A percentile compares a stretch with the other conserved stretches of the same genome.
Evolutionary conservation across 2,888 invertebrate species (phyloP).

Genomic region (Bruchidius siliquastri): DNA sequence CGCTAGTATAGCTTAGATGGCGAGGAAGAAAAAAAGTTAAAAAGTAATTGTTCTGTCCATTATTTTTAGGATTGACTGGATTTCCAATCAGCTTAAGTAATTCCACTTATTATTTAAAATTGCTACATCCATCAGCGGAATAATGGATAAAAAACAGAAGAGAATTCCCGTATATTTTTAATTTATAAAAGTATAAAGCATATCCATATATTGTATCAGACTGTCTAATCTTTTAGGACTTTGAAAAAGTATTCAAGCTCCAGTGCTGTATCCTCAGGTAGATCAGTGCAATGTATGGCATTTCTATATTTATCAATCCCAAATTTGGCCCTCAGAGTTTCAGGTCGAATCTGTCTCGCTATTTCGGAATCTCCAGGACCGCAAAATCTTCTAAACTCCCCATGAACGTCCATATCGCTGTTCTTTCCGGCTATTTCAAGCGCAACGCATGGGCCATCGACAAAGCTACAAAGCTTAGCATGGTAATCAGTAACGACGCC

Average conservation of each 20-base stretch:
- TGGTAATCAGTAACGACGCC: slow-evolving; percentile 73
- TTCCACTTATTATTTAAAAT: too few species aligned
- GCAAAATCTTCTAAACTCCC: slow-evolving; percentile 70
- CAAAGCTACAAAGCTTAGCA: slow-evolving; percentile 79
- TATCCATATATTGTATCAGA: neutral
- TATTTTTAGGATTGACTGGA: too few species aligned
- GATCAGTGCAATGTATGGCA: slow-evolving; percentile 90
- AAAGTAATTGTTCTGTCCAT: too few species aligned
- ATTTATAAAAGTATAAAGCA: neutral
- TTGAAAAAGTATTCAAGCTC: slow-evolving; percentile 82
- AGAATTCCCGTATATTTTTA: neutral
- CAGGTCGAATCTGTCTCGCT: slow-evolving; percentile 76
- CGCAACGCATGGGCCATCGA: slow-evolving; percentile 81
- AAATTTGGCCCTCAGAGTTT: slow-evolving; percentile 78
- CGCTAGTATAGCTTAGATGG: too few species aligned
- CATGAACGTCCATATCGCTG: slow-evolving; percentile 54
- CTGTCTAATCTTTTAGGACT: slow-evolving; percentile 48
- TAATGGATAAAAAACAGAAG: neutral
- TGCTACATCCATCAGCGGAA: too few species aligned
- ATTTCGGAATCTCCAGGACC: slow-evolving; percentile 90
- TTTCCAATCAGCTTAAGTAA: too few species aligned
- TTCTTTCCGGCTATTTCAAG: slow-evolving; percentile 72
- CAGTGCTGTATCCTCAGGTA: slow-evolving; percentile 78
- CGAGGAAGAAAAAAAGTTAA: too few species aligned
- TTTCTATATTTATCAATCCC: slow-evolving; percentile 80